Evolutionary conservation across 2,797 vertebrate species (phyloP).

Genomic region (Cottoperca gobio): DNA sequence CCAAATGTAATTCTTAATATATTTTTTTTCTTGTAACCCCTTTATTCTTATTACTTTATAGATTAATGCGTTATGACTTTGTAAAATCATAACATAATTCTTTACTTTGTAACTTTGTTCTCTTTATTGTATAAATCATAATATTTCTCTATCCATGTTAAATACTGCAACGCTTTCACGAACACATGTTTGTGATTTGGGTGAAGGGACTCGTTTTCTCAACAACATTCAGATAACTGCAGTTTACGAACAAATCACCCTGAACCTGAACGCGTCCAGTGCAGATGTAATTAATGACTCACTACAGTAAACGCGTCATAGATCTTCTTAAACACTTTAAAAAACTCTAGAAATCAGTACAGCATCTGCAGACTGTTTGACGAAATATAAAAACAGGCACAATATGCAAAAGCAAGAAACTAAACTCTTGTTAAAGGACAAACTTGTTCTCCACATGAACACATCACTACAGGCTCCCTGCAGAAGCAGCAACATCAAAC

Average conservation of each 20-base stretch:
- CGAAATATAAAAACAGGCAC: constrained; percentile 49
- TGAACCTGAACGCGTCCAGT: constrained; percentile 12
- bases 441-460: constrained; percentile 8
- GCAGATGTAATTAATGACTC: not conserved
- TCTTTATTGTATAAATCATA: constrained; percentile 11
- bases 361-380: constrained; percentile 9
- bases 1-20: not conserved
- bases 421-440: not conserved
- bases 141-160: not conserved
- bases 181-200: constrained; percentile 17
- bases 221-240: not conserved
- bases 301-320: constrained; percentile 4
- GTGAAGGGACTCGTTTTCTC: constrained; percentile 24
- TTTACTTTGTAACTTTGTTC: not conserved
- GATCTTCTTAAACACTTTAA: not conserved
- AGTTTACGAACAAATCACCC: not conserved
- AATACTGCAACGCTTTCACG: not conserved
- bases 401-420: constrained; percentile 43
- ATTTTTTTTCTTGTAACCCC: not conserved
- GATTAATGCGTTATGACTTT: not conserved
- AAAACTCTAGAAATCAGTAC: constrained; percentile 14
- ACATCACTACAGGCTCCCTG: not conserved
- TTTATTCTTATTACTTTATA: not conserved
- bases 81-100: not conserved
- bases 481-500: constrained; percentile 18